Conservation (phyloP, 2,797 vertebrate genomes). For the Oreortyx pictus region DNA sequence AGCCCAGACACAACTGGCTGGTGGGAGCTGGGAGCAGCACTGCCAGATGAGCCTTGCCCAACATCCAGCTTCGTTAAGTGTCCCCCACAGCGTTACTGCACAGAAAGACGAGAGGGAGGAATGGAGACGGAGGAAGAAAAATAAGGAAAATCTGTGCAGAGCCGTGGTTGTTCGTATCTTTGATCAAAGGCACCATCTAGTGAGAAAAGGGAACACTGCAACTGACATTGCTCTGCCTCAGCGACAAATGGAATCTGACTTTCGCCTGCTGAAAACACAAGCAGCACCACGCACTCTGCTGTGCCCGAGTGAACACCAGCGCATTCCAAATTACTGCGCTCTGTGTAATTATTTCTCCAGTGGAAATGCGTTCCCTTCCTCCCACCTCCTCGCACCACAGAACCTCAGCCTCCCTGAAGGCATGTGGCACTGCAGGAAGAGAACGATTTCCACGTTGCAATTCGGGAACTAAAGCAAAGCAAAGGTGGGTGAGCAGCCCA, state of each 20-base stretch:
- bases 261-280: not conserved
- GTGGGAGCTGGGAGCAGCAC: not conserved
- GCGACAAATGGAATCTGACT: not conserved
- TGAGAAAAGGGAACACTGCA: constrained; percentile 17
- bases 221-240: not conserved
- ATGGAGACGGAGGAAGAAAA: constrained; percentile 35
- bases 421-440: constrained; percentile 14
- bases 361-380: not conserved
- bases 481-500: constrained; percentile 49
- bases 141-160: not conserved
- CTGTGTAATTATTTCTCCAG: not conserved
- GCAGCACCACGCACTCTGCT: not conserved
- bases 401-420: not conserved
- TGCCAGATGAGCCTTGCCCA: not conserved
- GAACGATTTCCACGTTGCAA: constrained; percentile 15
- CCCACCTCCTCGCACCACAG: not conserved
- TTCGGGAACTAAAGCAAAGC: constrained; percentile 57
- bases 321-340: not conserved
- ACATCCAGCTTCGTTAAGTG: not conserved
- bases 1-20: not conserved
- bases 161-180: not conserved
- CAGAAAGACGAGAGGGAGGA: constrained; percentile 4
- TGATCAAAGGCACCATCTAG: constrained; percentile 67
- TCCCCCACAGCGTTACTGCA: not conserved
- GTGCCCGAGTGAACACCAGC: not conserved